Evolutionary conservation across 1,140 invertebrate species (phyloP), one percentile per base, ranked within the genome.

Genomic region (Solen grandis): DNA sequence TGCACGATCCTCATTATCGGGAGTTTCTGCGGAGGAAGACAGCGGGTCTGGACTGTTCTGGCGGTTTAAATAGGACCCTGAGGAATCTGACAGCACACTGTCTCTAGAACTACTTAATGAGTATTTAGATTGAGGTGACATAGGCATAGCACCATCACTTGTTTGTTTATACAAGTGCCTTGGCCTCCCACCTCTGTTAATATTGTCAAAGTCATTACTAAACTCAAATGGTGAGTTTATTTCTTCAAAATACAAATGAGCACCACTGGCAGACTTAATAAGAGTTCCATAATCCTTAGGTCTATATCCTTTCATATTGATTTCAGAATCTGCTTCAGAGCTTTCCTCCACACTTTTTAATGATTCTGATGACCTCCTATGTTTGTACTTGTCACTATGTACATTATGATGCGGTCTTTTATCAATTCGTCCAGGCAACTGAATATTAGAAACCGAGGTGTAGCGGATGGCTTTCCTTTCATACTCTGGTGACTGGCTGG

Each of bases 251-350:
- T 84, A 89, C 46, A 90, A 82, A 70, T 90, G 86, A 80, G 86
- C 79, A 73, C 90, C 89, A 84, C 87, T 88, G 55, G 84, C 76
- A 59, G 89, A 87, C 75, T 88, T 88, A 8, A 84, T 54, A 63
- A 90, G 54, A 54, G 83, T 77, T 41, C 83, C 77, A 46, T 81
- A 55, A 55, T 85, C 57, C 54, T 46, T 55, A 62, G 25, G 46
- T 69, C 69, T 62, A 50, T 66, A 78, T 73, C 33, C 60, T 60
- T 78, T 36, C 25, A 69, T 62, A 16, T 35, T 36, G 69, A 50
- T 59, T 73, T 74, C 79, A 77, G 59, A 52, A 16, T 81, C 81
- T 13, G 31, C 84, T 25, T 87, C 79, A 55, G 72, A 83, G 60
- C 33, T 81, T 79, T 83, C 86, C 38, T 81, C 84, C 46, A 84